Evolutionary conservation across 2,888 invertebrate species (phyloP).

Genomic region (Amiota minor): DNA sequence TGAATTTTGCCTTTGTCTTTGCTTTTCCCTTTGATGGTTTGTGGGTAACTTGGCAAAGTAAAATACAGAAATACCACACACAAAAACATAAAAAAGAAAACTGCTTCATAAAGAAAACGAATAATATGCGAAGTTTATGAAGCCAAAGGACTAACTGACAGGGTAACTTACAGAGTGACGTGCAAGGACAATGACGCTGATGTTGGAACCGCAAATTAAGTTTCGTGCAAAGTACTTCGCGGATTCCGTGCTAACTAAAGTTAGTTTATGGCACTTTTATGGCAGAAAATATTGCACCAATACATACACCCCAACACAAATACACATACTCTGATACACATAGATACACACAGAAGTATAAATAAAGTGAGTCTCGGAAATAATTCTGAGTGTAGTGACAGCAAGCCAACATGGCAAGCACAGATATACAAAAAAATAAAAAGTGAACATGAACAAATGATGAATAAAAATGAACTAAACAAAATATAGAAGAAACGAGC

Average conservation of each 20-base stretch:
- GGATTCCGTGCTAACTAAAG: slow-evolving; percentile 40
- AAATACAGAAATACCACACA: not conserved
- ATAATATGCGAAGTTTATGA: slow-evolving; percentile 19
- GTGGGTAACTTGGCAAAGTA: not conserved
- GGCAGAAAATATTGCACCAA: not conserved
- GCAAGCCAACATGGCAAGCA: not conserved
- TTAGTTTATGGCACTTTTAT: slow-evolving; percentile 53
- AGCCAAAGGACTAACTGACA: not conserved
- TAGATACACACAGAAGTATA: slow-evolving; percentile 1
- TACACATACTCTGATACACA: slow-evolving; percentile 6
- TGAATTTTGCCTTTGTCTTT: not conserved
- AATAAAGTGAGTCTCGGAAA: not conserved
- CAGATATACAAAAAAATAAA: no score
- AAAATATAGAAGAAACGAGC: not conserved
- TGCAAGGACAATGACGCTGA: slow-evolving; percentile 41
- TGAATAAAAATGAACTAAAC: not conserved
- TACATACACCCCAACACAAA: not conserved
- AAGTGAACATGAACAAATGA: no score
- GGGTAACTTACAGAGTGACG: slow-evolving; percentile 24
- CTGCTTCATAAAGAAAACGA: slow-evolving; percentile 6
- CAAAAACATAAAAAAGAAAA: not conserved
- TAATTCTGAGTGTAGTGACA: not conserved
- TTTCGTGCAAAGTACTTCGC: slow-evolving; percentile 50
- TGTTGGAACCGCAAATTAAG: slow-evolving; percentile 58
- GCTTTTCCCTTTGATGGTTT: not conserved